Evolutionary conservation across 2,113 vertebrate genomes (phyloP), one percentile per base, ranked within the genome.

Genomic region (Connochaetes taurinus): DNA sequence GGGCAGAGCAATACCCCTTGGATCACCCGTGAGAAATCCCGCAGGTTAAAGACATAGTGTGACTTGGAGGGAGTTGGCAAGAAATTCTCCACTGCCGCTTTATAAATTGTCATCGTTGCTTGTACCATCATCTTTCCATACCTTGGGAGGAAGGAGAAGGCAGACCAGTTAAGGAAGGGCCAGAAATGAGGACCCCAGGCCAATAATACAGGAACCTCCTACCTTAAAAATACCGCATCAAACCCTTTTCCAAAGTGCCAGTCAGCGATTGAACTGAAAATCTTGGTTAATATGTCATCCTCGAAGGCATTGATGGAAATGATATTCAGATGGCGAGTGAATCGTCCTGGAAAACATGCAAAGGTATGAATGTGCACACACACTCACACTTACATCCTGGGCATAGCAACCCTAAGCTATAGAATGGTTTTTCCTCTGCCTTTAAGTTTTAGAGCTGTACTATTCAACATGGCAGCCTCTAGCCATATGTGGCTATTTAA

Each of bases 51-150:
- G 97, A 99, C 98, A 47, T 99, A 99, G 97, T 99, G 99, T 53
- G 99, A 99, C 98, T 99, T 99, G 2, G 99, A 99, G 88, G 99
- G 99, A 31, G 99, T 99, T 82, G 99, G 99, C 55, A 99, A 98
- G 98, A 99, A 99, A 89, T 98, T 99, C 67, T 99, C 98, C 58
- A 99, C 99, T 0, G 99, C 98, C 87, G 99, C 98, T 98, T 99
- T 99, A 94, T 99, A 99, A 92, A 99, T 99, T 7, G 95, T 97
- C 97, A 99, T 99, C 2, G 99, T 99, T 0, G 99, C 99, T 60
- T 99, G 99, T 40, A 99, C 99, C 99, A 99, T 97, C 92, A 99
- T 98, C 97, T 99, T 99, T 33, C 99, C 99, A 23, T 99, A 97
- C 97, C 99, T 99, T 96, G 93, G 84, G 84, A 97, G 95, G 23